A percentile compares a stretch with the other conserved stretches of the same genome.
Evolutionary conservation across 2,888 invertebrate genomes (phyloP).

Genomic region (Endotricha flammealis): DNA sequence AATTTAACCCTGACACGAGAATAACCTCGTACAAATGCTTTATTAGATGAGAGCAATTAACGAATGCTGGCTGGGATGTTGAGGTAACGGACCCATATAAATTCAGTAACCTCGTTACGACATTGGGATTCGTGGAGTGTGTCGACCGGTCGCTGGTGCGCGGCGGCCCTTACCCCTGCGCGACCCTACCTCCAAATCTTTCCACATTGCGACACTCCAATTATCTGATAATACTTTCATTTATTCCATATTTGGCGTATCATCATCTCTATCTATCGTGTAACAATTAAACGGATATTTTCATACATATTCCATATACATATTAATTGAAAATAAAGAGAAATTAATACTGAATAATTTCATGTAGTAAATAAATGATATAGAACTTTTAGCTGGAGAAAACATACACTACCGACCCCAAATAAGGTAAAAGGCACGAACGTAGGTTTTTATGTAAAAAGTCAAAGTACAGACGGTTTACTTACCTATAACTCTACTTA

Average conservation of each 20-base stretch:
- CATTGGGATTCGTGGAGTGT: conserved; percentile 27
- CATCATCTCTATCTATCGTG: not conserved
- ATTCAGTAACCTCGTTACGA: conserved; percentile 29
- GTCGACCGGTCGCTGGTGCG: conserved; percentile 15
- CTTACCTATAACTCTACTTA: too few relatives aligned
- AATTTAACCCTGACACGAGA: conserved; percentile 1
- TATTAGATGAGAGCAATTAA: not conserved
- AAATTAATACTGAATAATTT: too few relatives aligned
- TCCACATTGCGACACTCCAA: conserved; percentile 1
- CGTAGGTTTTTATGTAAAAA: too few relatives aligned
- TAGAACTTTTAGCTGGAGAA: too few relatives aligned
- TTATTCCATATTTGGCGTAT: not conserved
- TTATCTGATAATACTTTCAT: conserved; percentile 3
- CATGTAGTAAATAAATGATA: too few relatives aligned
- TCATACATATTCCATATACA: too few relatives aligned
- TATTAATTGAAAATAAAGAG: too few relatives aligned
- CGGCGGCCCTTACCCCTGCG: conserved; percentile 1
- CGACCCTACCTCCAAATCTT: conserved; percentile 1
- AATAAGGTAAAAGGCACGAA: too few relatives aligned
- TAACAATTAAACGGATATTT: too few relatives aligned
- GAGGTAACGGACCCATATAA: conserved; percentile 31
- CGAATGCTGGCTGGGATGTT: conserved; percentile 10
- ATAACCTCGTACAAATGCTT: not conserved
- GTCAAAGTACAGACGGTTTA: too few relatives aligned
- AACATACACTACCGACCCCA: too few relatives aligned